These are phyloP conservation scores for Eumeta japonica DNA, from an alignment of 1,140 invertebrate genomes.

Conservation along the genomic window DNA sequence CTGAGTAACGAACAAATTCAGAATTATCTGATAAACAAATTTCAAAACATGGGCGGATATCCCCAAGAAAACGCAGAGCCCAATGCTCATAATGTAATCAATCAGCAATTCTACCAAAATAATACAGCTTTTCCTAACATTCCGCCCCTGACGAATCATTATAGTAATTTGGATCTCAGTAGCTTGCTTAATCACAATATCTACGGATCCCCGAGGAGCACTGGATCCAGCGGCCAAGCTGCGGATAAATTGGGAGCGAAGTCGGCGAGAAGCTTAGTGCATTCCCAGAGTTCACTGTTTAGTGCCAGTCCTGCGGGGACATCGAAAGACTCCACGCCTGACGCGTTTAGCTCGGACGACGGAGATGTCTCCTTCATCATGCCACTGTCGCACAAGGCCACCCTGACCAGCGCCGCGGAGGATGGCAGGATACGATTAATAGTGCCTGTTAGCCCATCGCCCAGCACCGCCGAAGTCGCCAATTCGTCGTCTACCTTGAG, in stretches of 20 bases:
- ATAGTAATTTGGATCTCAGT: constrained; percentile 30
- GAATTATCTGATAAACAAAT: constrained; percentile 40
- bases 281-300: constrained; percentile 34
- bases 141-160: constrained; percentile 33
- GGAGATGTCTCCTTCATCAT: constrained; percentile 61
- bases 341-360: constrained; percentile 39
- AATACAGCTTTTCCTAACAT: constrained; percentile 40
- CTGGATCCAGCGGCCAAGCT: too few relatives aligned
- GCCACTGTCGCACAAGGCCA: constrained; percentile 65
- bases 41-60: constrained; percentile 30
- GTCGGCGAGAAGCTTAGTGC: constrained; percentile 32
- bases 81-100: constrained; percentile 16
- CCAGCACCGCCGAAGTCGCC: constrained; percentile 24
- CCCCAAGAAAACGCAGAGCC: constrained; percentile 12
- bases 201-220: constrained; percentile 20
- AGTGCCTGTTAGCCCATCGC: constrained; percentile 53
- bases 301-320: constrained; percentile 28
- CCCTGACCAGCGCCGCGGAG: constrained; percentile 59
- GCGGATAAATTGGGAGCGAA: constrained; percentile 20
- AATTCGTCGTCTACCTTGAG: constrained; percentile 35
- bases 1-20: constrained; percentile 45
- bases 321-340: constrained; percentile 36
- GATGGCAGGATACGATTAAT: constrained; percentile 60
- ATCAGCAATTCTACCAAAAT: constrained; percentile 40
- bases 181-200: constrained; percentile 26